Evolutionary conservation across 1,140 invertebrate species (phyloP), one percentile per base, ranked within the genome.

Genomic region (Neodiprion pinetum): DNA sequence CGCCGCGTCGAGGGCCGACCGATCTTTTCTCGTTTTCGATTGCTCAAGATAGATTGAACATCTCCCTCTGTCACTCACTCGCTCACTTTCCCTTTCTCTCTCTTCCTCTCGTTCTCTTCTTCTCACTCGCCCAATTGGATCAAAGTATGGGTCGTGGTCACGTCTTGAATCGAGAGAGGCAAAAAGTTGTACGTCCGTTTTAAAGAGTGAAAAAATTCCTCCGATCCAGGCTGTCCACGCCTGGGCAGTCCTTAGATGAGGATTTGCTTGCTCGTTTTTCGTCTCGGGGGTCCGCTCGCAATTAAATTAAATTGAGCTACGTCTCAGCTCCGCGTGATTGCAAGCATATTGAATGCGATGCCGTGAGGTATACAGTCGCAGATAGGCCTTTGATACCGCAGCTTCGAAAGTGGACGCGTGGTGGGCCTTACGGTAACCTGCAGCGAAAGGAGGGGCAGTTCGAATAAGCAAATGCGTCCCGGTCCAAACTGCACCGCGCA

Each of bases 21-120:
- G 53, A 61, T 61, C 53, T 61, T 61, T 61, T 61, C 53, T 61
- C 53, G 53, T 61, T 61, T 61, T 61, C 53, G 53, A 61, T 61
- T 61, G 53, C 53, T 61, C 53, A 61, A 61, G 53, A 61, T 14
- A 61, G 53, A 61, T 61, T 12, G 53, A 14, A 17, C 53, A 17
- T 12, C 53, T 61, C 53, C n/a, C 53, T 61, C 28, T 40, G 28
- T 40, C 28, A 40, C 28, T 40, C 28, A 40, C 28, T 40, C 1
- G 28, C 28, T 40, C 28, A 40, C 28, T 40, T 40, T 40, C 28
- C 5, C 28, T 40, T 40, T 40, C 28, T 40, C 28, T 40, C 28
- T 40, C 1, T 40, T 40, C 28, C 28, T 40, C 28, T 40, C 5
- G 28, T 40, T 40, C 28, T 5, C 28, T 40, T 2, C 28, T 40